A percentile compares a stretch with the other conserved stretches of the same genome.
These are phyloP conservation scores for Stegastes partitus DNA, from an alignment of 2,113 vertebrate species.

Conservation along the genomic window DNA sequence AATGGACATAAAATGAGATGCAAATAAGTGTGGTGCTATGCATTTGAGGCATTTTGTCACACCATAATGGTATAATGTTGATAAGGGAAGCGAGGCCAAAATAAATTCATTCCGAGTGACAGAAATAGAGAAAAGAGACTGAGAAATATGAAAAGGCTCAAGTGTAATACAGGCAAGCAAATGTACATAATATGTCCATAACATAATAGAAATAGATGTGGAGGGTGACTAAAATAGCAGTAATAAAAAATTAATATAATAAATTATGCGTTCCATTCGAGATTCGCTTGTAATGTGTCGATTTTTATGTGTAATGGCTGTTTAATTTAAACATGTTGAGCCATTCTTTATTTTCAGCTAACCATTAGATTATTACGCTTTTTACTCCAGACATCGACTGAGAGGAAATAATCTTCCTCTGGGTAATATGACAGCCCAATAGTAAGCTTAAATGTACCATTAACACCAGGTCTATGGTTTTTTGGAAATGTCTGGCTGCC, in stretches of 20 bases:
- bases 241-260: slow-evolving; percentile 11
- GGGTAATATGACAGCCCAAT: slow-evolving; percentile 52
- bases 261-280: slow-evolving; percentile 10
- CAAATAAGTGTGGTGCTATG: slow-evolving; percentile 75
- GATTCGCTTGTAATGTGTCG: slow-evolving; percentile 26
- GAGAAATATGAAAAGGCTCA: slow-evolving; percentile 35
- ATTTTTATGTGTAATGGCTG: slow-evolving; percentile 22
- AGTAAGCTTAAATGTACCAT: slow-evolving; percentile 62
- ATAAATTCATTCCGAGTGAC: slow-evolving; percentile 53
- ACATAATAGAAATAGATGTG: slow-evolving; percentile 27
- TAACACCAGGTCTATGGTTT: slow-evolving; percentile 57
- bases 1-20: slow-evolving; percentile 78
- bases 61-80: slow-evolving; percentile 69
- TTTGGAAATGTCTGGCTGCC: slow-evolving; percentile 42
- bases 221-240: slow-evolving; percentile 18
- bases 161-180: slow-evolving; percentile 26
- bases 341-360: slow-evolving; percentile 21
- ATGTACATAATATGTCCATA: slow-evolving; percentile 15
- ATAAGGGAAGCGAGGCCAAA: slow-evolving; percentile 71
- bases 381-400: slow-evolving; percentile 30
- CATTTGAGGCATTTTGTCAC: slow-evolving; percentile 79
- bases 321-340: slow-evolving; percentile 36
- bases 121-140: slow-evolving; percentile 38
- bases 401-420: slow-evolving; percentile 50
- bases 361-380: slow-evolving; percentile 35